Evolutionary conservation across 2,797 vertebrate genomes (phyloP).

Genomic region (Anguilla pacifica): DNA sequence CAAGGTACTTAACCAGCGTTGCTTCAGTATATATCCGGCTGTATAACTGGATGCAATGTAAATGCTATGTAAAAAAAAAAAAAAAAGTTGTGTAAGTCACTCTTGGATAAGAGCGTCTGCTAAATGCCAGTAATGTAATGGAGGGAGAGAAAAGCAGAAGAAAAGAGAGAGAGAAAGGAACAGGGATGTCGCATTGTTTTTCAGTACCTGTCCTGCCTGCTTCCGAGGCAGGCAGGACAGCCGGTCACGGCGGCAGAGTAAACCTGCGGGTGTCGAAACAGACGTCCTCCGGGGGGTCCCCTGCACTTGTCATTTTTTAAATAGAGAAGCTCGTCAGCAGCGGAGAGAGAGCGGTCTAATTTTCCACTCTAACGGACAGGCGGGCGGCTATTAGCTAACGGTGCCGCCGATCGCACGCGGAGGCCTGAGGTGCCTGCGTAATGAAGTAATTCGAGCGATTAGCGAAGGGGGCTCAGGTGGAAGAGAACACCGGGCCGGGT

Average conservation of each 20-base stretch:
- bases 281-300: background rate
- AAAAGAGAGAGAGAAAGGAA: background rate
- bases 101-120: no score
- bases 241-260: background rate
- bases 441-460: constrained; percentile 57
- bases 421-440: constrained; percentile 38
- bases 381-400: constrained; percentile 53
- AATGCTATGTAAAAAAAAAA: no score
- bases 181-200: background rate
- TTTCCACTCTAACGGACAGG: constrained; percentile 63
- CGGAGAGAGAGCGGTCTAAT: constrained; percentile 55
- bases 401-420: constrained; percentile 32
- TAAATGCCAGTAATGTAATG: background rate
- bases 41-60: no score
- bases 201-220: background rate
- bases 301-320: background rate
- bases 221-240: background rate
- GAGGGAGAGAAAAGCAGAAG: background rate
- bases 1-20: no score
- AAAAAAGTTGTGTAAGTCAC: no score
- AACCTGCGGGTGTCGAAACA: background rate
- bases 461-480: constrained; percentile 45
- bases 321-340: constrained; percentile 43
- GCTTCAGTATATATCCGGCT: no score
- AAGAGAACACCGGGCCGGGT: constrained; percentile 37